Base-by-base conservation (phyloP, 2,113 vertebrate species). In the Ellobius talpinus region DNA sequence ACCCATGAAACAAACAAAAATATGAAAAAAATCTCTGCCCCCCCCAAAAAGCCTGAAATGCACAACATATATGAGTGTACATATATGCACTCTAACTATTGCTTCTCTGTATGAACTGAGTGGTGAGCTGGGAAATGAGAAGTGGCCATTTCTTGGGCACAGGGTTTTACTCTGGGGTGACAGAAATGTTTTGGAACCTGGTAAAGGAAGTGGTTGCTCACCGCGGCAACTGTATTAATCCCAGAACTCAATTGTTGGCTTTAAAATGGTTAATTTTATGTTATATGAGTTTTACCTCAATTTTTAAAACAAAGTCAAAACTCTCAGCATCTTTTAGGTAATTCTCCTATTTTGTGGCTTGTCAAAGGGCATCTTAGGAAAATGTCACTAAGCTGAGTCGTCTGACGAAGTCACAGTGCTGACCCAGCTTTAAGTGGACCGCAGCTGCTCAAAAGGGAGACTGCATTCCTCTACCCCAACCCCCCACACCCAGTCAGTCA, bases 281-380 rank as follows among this genome's bases (percentile, higher is more conserved):
- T 89, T 58, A 19, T 58, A 19, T 74, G 68, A 92, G 36, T 58
- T 91, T 87, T 74, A 84, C 10, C 36, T 87, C 52, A 7, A 50
- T 29, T 86, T 90, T 77, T 2, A 55, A 93, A 81, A 61, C 24
- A 76, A 68, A 93, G 63, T 39, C 31, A 72, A 81, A 94, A 88
- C 24, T 90, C 55, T 52, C 58, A 76, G 29, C 24, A 50, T 95
- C 31, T 92, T 90, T 93, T 81, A 82, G 79, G 61, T 72, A 78
- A 66, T 26, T 89, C 16, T 26, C 84, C 12, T 47, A 68, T 82
- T 79, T 73, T 10, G 31, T 63, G 45, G 70, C 77, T 87, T 96
- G 87, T 73, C 70, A 74, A 94, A 96, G 70, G 19, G 23, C 33
- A 76, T 63, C 47, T 77, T 76, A 77, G 61, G 74, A 93, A 96